Base-by-base conservation (phyloP, 1,140 invertebrate species). In the Eriocheir sinensis region DNA sequence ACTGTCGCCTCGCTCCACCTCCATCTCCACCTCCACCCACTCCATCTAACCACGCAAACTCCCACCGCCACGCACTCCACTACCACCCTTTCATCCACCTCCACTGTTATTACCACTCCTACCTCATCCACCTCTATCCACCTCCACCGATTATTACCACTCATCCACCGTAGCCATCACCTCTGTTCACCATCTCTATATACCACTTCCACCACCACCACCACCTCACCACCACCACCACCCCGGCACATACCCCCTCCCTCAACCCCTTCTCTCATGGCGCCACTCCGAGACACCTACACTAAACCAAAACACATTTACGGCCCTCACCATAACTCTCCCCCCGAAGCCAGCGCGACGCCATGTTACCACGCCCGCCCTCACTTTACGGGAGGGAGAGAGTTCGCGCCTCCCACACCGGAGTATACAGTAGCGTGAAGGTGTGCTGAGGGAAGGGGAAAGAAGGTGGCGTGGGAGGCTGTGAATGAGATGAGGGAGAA, bases 231-330 rank as follows among this genome's bases (percentile, higher is more conserved):
- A n/a, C 60, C 21, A 21, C 27, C 60, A 21, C 8, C 21, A 21
- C 60, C 6, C 60, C 27, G 6, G 3, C 27, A 4, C 27, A 2
- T 72, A 4, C 60, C 60, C 60, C 0, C 27, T 21, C n/a, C 60
- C 21, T n/a, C 60, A 72, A n/a, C 60, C 60, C 21, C 60, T n/a
- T n/a, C 21, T n/a, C 8, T 21, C 4, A 4, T 72, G 60, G 60
- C 60, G 60, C 60, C 60, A 21, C 27, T 4, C 60, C 60, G 60
- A n/a, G 60, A 72, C 60, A 72, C n/a, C 60, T 72, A 72, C 27
- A 72, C 60, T 72, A 72, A 72, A 72, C 60, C 60, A 72, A 72
- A 72, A 72, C 60, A 72, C 60, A n/a, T 21, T n/a, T n/a, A 72
- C 60, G n/a, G 60, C 27, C 6, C 60, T 72, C 21, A 6, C 60